Evolutionary conservation across 92 coral and sea anemone species (phyloP).

Genomic region (Micromussa lordhowensis): DNA sequence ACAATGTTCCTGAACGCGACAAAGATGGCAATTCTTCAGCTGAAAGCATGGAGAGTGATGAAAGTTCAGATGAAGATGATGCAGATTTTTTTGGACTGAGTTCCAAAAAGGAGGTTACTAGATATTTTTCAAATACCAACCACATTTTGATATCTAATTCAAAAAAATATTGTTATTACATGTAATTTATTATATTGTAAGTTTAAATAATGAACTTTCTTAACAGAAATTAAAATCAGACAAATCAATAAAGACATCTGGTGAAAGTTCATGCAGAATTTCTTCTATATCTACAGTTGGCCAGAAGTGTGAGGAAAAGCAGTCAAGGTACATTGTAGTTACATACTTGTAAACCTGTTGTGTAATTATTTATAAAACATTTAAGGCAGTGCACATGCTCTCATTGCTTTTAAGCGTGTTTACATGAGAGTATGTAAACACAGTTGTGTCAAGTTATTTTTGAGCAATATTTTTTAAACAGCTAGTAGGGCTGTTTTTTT

Average conservation of each 20-base stretch:
- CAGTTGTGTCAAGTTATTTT: too few relatives aligned
- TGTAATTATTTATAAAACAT: too few relatives aligned
- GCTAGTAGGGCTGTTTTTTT: too few relatives aligned
- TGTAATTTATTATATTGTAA: too few relatives aligned
- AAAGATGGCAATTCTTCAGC: conserved; percentile 10
- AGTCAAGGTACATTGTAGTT: not conserved
- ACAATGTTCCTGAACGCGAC: conserved; percentile 3
- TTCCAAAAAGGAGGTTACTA: conserved; percentile 8
- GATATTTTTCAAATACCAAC: not conserved
- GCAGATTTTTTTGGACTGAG: conserved; percentile 55
- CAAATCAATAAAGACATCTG: not conserved
- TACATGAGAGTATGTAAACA: too few relatives aligned
- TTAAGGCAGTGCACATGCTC: too few relatives aligned
- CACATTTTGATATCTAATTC: too few relatives aligned
- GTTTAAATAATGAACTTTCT: not conserved
- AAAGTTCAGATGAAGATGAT: not conserved
- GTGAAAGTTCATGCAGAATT: not conserved
- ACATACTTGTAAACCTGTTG: too few relatives aligned
- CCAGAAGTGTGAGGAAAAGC: not conserved
- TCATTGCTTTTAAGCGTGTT: too few relatives aligned
- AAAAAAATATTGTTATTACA: too few relatives aligned
- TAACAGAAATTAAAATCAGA: not conserved
- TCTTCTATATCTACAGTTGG: not conserved
- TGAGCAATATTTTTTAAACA: too few relatives aligned
- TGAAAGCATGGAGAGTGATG: conserved; percentile 26